Evolutionary conservation across 1,140 invertebrate species (phyloP), one percentile per base, ranked within the genome.

Genomic region (Pararge aegeria): DNA sequence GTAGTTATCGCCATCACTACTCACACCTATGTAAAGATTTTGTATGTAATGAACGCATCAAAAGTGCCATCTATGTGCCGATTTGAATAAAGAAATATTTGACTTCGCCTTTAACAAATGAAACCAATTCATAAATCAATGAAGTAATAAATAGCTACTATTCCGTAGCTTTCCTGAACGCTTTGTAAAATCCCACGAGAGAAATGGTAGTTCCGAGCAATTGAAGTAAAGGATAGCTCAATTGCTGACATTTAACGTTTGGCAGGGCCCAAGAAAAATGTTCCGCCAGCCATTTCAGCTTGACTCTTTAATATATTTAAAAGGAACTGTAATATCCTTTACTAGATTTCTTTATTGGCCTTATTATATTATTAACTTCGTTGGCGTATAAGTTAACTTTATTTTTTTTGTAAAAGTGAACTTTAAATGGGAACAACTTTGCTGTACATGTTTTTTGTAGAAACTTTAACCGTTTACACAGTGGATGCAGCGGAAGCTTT

Each of bases 181-280:
- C 44, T 46, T 24, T 46, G 44, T 20, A 46, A 46, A 46, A 24
- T 46, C 44, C 44, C 44, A 24, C 44, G 44, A 46, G 44, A 46
- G 20, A 20, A 46, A 46, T 46, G 44, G 44, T 46, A 46, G 6
- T 46, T 46, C 44, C 44, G 44, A 21, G 44, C 44, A 18, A 46
- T 46, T 46, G 44, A 21, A 46, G 44, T 46, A 46, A 46, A 46
- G 18, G 44, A 46, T 46, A 12, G 20, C 44, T 46, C 18, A 46
- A 46, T 46, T 46, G 44, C 44, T 46, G 44, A 46, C 44, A 21
- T 46, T 46, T 21, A 46, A 12, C 44, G 18, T 46, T 46, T 21
- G 44, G 44, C 44, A 46, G 20, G 44, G n/a, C 12, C 12, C 19
- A n/a, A 46, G 44, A 21, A 46, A 46, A 12, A 46, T 46, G 44